These are phyloP conservation scores for Argentina silus DNA, from an alignment of 2,797 vertebrate genomes.

Conservation along the genomic window DNA sequence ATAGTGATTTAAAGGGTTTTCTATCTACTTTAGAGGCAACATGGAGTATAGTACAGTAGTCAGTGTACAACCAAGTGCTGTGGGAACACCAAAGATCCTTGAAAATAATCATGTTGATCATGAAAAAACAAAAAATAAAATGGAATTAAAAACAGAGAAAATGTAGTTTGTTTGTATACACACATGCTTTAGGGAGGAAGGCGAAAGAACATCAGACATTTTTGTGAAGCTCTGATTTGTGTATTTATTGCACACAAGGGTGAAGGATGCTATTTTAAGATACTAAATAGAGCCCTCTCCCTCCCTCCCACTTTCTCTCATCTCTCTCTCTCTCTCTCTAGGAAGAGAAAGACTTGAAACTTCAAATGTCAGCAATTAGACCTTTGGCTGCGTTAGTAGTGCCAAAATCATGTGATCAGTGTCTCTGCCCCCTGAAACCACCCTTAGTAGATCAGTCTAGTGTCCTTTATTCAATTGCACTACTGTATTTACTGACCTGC, in stretches of 20 bases:
- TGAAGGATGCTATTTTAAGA: not conserved
- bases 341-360: too few species aligned
- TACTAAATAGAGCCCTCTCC: too few species aligned
- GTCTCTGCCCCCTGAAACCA: too few species aligned
- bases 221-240: not conserved
- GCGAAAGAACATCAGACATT: not conserved
- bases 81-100: conserved; percentile 4
- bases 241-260: not conserved
- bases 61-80: not conserved
- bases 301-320: not conserved
- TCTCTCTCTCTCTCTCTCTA: too few species aligned
- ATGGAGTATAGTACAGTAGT: not conserved
- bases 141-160: not conserved
- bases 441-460: too few species aligned
- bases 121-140: not conserved
- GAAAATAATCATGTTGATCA: not conserved
- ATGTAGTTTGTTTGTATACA: not conserved
- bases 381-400: too few species aligned
- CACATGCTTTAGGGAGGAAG: not conserved
- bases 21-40: conserved; percentile 1
- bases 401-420: too few species aligned
- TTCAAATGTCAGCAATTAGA: too few species aligned
- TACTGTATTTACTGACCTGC: not conserved
- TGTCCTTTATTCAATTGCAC: too few species aligned
- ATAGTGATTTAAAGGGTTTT: conserved; percentile 6